Base-by-base conservation (phyloP, 2,113 vertebrate genomes). In the Monopterus albus region DNA sequence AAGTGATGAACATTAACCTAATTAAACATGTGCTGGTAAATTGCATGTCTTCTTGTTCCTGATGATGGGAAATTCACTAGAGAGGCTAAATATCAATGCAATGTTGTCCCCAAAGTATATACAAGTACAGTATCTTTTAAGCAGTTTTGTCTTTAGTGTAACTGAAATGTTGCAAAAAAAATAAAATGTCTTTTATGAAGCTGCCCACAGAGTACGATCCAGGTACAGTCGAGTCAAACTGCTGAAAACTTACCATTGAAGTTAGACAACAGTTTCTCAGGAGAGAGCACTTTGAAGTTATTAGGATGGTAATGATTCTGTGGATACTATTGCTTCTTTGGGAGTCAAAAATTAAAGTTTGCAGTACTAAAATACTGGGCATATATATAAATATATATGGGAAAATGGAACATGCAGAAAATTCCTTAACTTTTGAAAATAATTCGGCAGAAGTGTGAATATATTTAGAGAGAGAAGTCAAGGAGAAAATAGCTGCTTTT, bases 241-340 rank as follows among this genome's bases (percentile, higher is more conserved):
- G 17, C 36, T 28, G 28, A 21, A 45, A 7, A 23, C 20, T 47
- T 57, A 20, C 50, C 47, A 51, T 1, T 50, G 40, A 74, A 64
- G 55, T 74, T 53, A 4, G 26, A 47, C 9, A 3, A 11, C 13
- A 8, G n/a, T 55, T 76, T 59, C 72, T 53, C 2, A 14, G 69
- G 77, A 40, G 14, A 9, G 42, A 11, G 10, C 6, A 5, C 81
- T 83, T 83, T 66, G 78, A 83, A 73, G 75, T 43, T 23, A 33
- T 15, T 9, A 15, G 11, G 26, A 59, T 18, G 42, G 2, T 5
- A 21, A 29, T 26, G 11, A 28, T 7, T 35, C n/a, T 31, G 7
- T 39, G n/a, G n/a, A n/a, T n/a, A n/a, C n/a, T n/a, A 53, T n/a
- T n/a, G n/a, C n/a, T n/a, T n/a, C n/a, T n/a, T n/a, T n/a, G n/a